Evolutionary conservation across 2,113 vertebrate genomes (phyloP).

Genomic region (Neodon shergylaensis): DNA sequence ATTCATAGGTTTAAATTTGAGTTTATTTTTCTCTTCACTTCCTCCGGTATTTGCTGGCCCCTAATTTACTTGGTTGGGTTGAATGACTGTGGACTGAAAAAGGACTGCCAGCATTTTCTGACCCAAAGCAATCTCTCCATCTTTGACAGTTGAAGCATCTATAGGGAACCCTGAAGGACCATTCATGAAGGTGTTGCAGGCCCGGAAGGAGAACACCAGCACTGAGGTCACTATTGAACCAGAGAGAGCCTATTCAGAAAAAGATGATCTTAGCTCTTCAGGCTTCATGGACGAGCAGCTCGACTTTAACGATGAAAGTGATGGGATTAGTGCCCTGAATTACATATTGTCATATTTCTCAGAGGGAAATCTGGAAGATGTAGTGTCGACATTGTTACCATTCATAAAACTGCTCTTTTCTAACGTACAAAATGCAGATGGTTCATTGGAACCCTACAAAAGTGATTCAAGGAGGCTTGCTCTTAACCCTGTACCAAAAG

Average conservation of each 20-base stretch:
- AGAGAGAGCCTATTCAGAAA: not conserved
- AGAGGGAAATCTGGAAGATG: conserved; percentile 4
- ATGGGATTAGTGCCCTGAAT: not conserved
- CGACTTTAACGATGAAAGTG: not conserved
- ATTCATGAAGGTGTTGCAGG: not conserved
- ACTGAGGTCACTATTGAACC: not conserved
- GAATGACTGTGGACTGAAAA: not conserved
- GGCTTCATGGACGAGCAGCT: not conserved
- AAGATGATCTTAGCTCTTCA: not conserved
- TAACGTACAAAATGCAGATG: not conserved
- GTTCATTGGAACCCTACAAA: not conserved
- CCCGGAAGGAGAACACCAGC: conserved; percentile 42
- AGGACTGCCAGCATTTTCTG: not conserved
- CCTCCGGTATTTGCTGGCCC: not conserved
- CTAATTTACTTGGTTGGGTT: not conserved
- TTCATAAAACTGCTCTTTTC: conserved; percentile 48
- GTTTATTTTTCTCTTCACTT: not conserved
- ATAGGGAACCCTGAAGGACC: conserved; percentile 1
- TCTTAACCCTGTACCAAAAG: not conserved
- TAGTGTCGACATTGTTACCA: conserved; percentile 51
- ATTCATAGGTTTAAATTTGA: not conserved
- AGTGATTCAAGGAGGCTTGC: not conserved
- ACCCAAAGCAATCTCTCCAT: conserved; percentile 27
- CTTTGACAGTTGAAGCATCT: conserved; percentile 43
- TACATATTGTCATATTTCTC: not conserved